phyloP scores from a whole-genome alignment of 2,888 invertebrate species.

The Serripes groenlandicus region DNA sequence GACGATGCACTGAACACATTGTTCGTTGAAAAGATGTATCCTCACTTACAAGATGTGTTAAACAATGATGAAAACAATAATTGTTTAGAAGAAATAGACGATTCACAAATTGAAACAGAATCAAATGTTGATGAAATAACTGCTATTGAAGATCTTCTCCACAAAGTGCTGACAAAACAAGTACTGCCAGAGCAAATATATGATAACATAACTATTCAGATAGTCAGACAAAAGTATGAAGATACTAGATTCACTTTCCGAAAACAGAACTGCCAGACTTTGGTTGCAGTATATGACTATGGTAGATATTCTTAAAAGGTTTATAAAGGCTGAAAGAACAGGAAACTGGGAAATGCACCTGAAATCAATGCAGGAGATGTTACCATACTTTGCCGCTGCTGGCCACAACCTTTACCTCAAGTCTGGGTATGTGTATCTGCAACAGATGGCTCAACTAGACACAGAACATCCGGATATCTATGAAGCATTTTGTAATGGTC shows the following conservation, averaged over 20 bases:
- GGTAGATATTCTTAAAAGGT: conserved; percentile 61
- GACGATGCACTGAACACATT: conserved; percentile 52
- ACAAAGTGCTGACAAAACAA: conserved; percentile 2
- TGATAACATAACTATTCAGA: neutral
- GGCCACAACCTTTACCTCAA: conserved; percentile 38
- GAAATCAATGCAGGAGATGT: conserved; percentile 23
- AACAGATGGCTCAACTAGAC: neutral
- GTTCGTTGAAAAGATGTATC: conserved; percentile 23
- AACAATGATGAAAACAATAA: conserved; percentile 1
- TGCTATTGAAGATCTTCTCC: no score
- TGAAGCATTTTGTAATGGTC: no score
- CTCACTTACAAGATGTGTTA: neutral
- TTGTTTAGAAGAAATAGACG: neutral
- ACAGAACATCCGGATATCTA: no score
- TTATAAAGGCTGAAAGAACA: conserved; percentile 66
- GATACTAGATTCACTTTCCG: neutral
- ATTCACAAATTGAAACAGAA: no score
- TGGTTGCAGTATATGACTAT: conserved; percentile 71
- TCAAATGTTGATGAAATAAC: no score
- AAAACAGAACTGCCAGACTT: conserved; percentile 33
- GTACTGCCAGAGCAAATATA: neutral
- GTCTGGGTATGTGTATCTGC: conserved; percentile 45
- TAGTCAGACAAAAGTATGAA: neutral
- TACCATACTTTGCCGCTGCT: conserved; percentile 42
- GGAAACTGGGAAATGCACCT: conserved; percentile 32